Base-by-base conservation (phyloP, 1,140 invertebrate species). In the Meteorus sp. region DNA sequence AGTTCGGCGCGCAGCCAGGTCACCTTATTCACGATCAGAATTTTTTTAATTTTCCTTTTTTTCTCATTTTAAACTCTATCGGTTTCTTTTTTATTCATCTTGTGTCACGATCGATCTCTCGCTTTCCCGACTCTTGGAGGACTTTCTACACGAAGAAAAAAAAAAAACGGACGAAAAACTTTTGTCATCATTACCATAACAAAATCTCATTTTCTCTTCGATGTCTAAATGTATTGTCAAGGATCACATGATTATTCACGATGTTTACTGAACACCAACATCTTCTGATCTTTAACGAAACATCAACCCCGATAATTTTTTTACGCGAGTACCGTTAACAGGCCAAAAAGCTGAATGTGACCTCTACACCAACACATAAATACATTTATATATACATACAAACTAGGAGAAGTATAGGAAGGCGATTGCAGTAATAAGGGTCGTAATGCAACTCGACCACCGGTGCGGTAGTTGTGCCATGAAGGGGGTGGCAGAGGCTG, bases 1-100 rank as follows among this genome's bases (percentile, higher is more conserved):
- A 71, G 62, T 55, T 66, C 64, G 62, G 51, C 62, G 63, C 22
- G 27, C 65, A 72, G 70, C 57, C 63, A 62, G 70, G 69, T 75
- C 69, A 68, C 52, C 56, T 66, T 65, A 65, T 68, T 68, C 65
- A 48, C 37, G 41, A 58, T 62, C 47, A 33, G 20, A 37, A 8
- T 52, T 37, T 35, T 51, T 51, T 35, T 60, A n/a, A n/a, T 60
- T 35, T 31, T 41, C 23, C 7, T 53, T 39, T 25, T 50, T 15
- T 22, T 60, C 57, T n/a, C 25, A 8, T 31, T 59, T 22, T 27
- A 15, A 31, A 39, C 35, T 39, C 56, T 62, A n/a, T n/a, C n/a
- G n/a, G n/a, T n/a, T n/a, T n/a, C n/a, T n/a, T n/a, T n/a, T n/a
- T n/a, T n/a, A n/a, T n/a, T 56, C 50, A 64, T 69, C 41, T 55